These are phyloP conservation scores for Epinotia bilunana DNA, from an alignment of 2,888 invertebrate species.

Conservation along the genomic window DNA sequence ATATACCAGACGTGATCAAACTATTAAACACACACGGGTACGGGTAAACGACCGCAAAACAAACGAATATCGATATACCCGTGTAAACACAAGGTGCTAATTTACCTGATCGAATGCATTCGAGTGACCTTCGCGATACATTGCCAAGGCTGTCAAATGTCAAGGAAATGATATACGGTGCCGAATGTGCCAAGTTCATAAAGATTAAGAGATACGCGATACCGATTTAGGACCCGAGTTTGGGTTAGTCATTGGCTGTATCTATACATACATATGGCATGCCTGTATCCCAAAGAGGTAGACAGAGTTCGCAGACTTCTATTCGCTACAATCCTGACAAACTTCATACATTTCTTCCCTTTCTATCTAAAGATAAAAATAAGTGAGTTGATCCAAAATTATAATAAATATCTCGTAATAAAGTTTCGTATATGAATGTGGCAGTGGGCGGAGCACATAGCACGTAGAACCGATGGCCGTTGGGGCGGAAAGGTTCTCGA, in stretches of 20 bases:
- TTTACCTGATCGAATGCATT: conserved; percentile 66
- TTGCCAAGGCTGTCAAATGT: conserved; percentile 33
- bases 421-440: too few relatives aligned
- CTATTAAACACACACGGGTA: conserved; percentile 47
- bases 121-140: conserved; percentile 46
- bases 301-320: too few relatives aligned
- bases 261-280: not conserved
- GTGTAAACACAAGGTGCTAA: conserved; percentile 65
- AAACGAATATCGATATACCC: conserved; percentile 60
- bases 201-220: conserved; percentile 9
- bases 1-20: not conserved
- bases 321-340: too few relatives aligned
- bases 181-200: conserved; percentile 19
- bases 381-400: too few relatives aligned
- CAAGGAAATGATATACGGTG: conserved; percentile 16
- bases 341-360: too few relatives aligned
- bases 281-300: too few relatives aligned
- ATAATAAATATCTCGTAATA: too few relatives aligned
- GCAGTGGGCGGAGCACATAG: too few relatives aligned
- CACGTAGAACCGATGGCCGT: too few relatives aligned
- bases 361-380: too few relatives aligned
- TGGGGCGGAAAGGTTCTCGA: too few relatives aligned
- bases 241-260: not conserved
- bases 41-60: conserved; percentile 60
- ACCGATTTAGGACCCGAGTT: conserved; percentile 8